These are phyloP conservation scores for Characodon lateralis DNA, from an alignment of 2,797 vertebrate species.

Conservation along the genomic window DNA sequence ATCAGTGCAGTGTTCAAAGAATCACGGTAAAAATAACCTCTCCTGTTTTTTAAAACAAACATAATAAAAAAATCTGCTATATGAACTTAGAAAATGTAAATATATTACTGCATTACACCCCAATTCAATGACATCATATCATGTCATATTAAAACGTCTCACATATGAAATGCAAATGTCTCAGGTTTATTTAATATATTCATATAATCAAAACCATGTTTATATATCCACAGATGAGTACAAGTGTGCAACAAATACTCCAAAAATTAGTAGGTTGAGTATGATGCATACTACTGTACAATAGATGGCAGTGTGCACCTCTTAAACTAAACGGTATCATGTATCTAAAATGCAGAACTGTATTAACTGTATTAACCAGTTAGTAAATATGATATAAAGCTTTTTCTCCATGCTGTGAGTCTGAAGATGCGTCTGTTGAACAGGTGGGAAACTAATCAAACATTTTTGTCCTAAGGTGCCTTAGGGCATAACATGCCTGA, in stretches of 20 bases:
- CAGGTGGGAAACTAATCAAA: slow-evolving; percentile 4
- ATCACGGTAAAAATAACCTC: not conserved
- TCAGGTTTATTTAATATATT: not conserved
- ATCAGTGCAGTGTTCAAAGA: not conserved
- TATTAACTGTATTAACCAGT: not conserved
- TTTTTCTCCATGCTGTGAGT: not conserved
- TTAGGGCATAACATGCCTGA: slow-evolving; percentile 1
- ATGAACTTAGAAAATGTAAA: not conserved
- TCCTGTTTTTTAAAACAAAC: not conserved
- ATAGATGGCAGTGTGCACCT: slow-evolving; percentile 52
- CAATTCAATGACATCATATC: not conserved
- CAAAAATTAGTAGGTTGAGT: not conserved
- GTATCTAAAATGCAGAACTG: not conserved
- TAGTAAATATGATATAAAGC: not conserved
- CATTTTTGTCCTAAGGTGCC: not conserved
- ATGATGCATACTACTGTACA: slow-evolving; percentile 15
- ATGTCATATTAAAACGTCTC: not conserved
- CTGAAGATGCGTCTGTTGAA: not conserved
- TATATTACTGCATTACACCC: not conserved
- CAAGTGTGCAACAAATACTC: not conserved
- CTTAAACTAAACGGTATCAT: not conserved
- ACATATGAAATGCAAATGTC: not conserved
- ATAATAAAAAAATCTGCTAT: not conserved
- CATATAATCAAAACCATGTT: too few species aligned
- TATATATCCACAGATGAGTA: not conserved